A percentile compares a stretch with the other conserved stretches of the same genome.
Evolutionary conservation across 2,113 vertebrate genomes (phyloP).

Genomic region (Nesogale talazaci): DNA sequence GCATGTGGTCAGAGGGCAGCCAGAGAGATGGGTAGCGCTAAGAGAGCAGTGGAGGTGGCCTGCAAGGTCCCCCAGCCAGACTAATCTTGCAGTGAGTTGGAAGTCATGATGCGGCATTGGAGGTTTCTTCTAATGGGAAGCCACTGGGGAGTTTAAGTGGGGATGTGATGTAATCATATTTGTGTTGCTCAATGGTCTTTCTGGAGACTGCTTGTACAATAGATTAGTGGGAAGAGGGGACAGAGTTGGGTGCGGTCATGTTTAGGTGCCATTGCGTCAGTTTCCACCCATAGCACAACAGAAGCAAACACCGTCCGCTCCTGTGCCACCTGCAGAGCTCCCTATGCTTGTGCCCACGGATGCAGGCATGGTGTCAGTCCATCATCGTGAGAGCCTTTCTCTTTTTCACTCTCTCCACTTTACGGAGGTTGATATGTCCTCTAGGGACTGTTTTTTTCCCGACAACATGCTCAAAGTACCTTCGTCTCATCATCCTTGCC

Average conservation of each 20-base stretch:
- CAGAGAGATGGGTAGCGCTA: too few relatives aligned
- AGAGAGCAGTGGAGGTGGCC: background rate
- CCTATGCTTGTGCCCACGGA: too few relatives aligned
- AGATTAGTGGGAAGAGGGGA: background rate
- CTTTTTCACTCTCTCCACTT: too few relatives aligned
- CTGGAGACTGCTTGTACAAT: background rate
- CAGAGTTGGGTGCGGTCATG: background rate
- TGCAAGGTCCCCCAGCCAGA: background rate
- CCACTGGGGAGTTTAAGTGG: background rate
- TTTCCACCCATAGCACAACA: too few relatives aligned
- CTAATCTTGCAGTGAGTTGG: background rate
- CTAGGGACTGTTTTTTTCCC: too few relatives aligned
- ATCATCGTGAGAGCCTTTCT: too few relatives aligned
- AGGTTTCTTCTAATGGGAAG: conserved; percentile 29
- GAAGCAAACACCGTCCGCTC: too few relatives aligned
- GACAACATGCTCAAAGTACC: too few relatives aligned
- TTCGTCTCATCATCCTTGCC: too few relatives aligned
- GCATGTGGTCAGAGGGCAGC: background rate
- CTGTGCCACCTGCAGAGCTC: background rate
- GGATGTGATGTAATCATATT: background rate
- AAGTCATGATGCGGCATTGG: background rate
- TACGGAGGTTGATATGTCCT: too few relatives aligned
- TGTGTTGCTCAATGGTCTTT: background rate
- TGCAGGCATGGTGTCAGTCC: too few relatives aligned
- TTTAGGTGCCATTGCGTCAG: too few relatives aligned